Conservation (phyloP, 2,888 invertebrate genomes). For the Carabus problematicus region DNA sequence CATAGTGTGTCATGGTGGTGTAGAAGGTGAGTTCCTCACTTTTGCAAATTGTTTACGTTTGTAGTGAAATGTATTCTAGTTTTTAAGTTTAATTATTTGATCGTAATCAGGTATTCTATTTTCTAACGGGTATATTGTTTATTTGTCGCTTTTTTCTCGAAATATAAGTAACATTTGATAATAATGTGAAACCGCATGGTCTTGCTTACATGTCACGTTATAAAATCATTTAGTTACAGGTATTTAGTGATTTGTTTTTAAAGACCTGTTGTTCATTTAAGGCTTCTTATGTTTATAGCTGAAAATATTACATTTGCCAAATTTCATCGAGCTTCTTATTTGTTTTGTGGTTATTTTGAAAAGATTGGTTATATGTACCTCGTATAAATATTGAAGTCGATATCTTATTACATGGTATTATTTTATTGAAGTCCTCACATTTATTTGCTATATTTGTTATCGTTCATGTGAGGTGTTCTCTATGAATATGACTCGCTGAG, state of each 20-base stretch:
- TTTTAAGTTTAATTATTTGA: constrained; percentile 15
- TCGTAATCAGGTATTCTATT: constrained; percentile 30
- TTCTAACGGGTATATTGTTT: constrained; percentile 20
- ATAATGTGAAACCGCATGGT: constrained; percentile 31
- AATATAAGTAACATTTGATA: constrained; percentile 22
- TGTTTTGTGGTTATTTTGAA: neutral
- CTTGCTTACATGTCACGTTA: constrained; percentile 17
- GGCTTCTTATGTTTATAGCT: no score
- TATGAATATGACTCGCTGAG: constrained; percentile 57
- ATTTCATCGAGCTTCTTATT: neutral
- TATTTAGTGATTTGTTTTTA: neutral
- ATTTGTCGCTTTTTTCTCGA: neutral
- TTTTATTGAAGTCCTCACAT: neutral
- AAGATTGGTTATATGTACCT: no score
- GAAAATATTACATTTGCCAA: neutral
- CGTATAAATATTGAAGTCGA: no score
- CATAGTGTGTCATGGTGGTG: constrained; percentile 56
- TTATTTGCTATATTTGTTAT: constrained; percentile 8
- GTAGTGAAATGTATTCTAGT: neutral
- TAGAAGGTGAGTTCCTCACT: constrained; percentile 52
- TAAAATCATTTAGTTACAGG: constrained; percentile 1
- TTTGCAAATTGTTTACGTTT: constrained; percentile 38
- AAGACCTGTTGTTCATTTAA: neutral
- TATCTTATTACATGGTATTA: no score
- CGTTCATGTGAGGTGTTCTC: constrained; percentile 47